Evolutionary conservation across 2,113 vertebrate species (phyloP).

Genomic region (Uria lomvia): DNA sequence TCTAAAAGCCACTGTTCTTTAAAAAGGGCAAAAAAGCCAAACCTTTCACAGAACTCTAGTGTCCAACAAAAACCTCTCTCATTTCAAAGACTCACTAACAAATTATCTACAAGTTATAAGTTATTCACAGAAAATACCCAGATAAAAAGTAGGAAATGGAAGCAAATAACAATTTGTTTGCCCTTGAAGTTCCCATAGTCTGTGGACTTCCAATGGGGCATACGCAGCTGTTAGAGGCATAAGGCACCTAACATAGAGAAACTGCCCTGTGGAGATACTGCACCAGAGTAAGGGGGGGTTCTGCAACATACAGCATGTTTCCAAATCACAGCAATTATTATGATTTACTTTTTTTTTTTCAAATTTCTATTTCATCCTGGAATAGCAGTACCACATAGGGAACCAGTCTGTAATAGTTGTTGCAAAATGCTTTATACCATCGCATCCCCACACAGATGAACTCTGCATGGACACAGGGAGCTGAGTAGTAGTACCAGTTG

Average conservation of each 20-base stretch:
- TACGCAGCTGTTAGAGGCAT: not conserved
- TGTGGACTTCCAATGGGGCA: not conserved
- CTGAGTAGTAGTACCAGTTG: not conserved
- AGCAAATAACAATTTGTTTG: not conserved
- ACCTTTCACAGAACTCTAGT: not conserved
- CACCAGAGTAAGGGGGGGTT: not conserved
- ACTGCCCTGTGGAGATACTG: not conserved
- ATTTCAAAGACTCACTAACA: not conserved
- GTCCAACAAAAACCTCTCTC: not conserved
- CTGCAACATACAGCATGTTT: not conserved
- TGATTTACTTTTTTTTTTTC: accelerated
- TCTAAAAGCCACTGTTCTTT: not conserved
- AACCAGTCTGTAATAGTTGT: not conserved
- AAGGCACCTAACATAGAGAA: not conserved
- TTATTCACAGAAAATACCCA: not conserved
- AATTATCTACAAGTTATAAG: not conserved
- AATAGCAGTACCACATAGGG: not conserved
- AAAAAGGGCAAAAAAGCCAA: not conserved
- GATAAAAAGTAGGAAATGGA: not conserved
- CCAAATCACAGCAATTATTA: not conserved
- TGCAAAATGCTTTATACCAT: not conserved
- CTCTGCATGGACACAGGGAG: not conserved
- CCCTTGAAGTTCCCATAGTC: not conserved
- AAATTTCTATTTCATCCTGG: not conserved
- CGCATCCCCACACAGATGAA: not conserved